These are phyloP conservation scores for Cylloceria caligata DNA, from an alignment of 2,888 invertebrate genomes.

Conservation along the genomic window DNA sequence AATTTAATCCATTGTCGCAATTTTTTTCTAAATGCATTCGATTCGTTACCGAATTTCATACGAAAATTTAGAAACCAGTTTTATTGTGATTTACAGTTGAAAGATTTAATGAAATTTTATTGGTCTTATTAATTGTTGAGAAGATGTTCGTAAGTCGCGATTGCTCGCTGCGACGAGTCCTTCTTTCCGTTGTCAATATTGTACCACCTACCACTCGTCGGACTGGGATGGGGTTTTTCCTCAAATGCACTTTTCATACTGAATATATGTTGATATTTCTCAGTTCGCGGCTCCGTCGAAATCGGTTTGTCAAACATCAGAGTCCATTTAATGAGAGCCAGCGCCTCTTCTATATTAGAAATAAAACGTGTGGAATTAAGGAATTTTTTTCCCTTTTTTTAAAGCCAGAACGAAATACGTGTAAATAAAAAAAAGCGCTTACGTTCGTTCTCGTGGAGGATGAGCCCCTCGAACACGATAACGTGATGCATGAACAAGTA, in stretches of 20 bases:
- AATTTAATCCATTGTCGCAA: not conserved
- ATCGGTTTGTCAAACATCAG: constrained; percentile 74
- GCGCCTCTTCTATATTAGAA: constrained; percentile 74
- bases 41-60: not conserved
- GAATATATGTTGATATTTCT: constrained; percentile 49
- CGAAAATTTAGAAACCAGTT: not conserved
- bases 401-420: constrained; percentile 7
- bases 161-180: constrained; percentile 26
- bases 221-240: constrained; percentile 44
- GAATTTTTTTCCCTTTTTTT: too few species aligned
- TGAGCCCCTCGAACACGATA: constrained; percentile 72
- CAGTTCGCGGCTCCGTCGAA: constrained; percentile 56
- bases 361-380: not conserved
- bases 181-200: constrained; percentile 33
- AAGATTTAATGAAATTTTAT: not conserved
- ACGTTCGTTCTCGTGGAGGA: constrained; percentile 79
- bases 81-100: not conserved
- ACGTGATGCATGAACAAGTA: constrained; percentile 78
- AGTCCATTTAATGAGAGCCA: constrained; percentile 76
- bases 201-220: constrained; percentile 59
- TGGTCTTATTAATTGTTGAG: constrained; percentile 12
- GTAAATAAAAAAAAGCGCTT: constrained; percentile 58
- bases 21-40: not conserved
- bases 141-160: constrained; percentile 43
- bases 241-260: constrained; percentile 57